A percentile compares a stretch with the other conserved stretches of the same genome.
phyloP scores from a whole-genome alignment of 2,888 invertebrate genomes.

The Agrilus cyanescens region DNA sequence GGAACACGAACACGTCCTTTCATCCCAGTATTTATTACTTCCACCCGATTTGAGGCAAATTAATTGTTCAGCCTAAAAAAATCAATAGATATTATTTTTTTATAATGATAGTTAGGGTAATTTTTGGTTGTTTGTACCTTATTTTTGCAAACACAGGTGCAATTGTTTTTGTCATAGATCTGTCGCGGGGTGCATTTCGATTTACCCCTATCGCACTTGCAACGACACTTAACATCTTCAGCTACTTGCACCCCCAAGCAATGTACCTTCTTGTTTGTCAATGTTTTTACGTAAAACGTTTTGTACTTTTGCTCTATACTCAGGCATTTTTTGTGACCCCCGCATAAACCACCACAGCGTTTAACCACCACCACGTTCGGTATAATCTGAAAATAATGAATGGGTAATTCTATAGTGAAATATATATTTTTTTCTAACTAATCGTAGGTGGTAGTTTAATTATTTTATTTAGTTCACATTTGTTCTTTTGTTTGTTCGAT shows the following conservation, averaged over 20 bases:
- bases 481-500: too few relatives aligned
- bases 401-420: too few relatives aligned
- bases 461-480: too few relatives aligned
- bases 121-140: constrained; percentile 15
- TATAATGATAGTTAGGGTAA: background rate
- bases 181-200: constrained; percentile 22
- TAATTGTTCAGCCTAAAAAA: constrained; percentile 11
- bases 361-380: constrained; percentile 27
- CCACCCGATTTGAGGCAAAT: too few relatives aligned
- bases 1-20: constrained; percentile 24
- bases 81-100: background rate
- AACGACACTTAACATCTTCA: constrained; percentile 25
- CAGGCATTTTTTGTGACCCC: constrained; percentile 22
- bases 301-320: constrained; percentile 16
- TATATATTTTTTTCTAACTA: too few relatives aligned
- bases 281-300: constrained; percentile 20
- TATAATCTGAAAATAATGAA: constrained; percentile 19
- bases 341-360: constrained; percentile 27
- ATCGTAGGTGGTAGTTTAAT: too few relatives aligned
- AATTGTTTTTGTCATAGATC: constrained; percentile 22
- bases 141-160: constrained; percentile 27
- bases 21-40: constrained; percentile 22
- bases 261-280: constrained; percentile 11
- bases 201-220: constrained; percentile 21
- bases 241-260: constrained; percentile 24